These are phyloP conservation scores for Habropoda laboriosa DNA, from an alignment of 1,140 invertebrate genomes.

Conservation along the genomic window DNA sequence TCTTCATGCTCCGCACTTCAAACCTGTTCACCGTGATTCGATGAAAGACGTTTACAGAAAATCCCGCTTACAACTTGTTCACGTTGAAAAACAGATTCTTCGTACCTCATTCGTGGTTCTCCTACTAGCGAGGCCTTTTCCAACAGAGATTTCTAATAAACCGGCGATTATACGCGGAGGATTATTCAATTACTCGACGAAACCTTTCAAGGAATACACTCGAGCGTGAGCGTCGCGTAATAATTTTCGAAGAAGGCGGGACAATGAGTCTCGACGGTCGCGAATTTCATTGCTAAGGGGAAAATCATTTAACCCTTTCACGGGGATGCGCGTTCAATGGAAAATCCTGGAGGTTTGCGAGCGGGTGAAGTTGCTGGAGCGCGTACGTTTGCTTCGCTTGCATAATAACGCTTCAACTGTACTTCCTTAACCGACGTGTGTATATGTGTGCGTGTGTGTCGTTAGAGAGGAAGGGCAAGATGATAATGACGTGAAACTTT, in stretches of 20 bases:
- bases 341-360: background rate
- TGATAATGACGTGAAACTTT: conserved; percentile 30
- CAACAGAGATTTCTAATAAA: background rate
- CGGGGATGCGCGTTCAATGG: conserved; percentile 23
- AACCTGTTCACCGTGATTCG: conserved; percentile 50
- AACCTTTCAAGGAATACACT: no score
- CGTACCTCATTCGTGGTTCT: background rate
- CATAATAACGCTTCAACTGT: conserved; percentile 40
- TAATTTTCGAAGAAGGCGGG: background rate
- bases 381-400: conserved; percentile 28
- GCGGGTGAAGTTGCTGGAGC: conserved; percentile 19
- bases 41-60: conserved; percentile 20
- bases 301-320: conserved; percentile 36
- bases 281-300: conserved; percentile 16
- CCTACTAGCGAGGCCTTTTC: no score
- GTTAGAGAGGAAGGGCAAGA: background rate
- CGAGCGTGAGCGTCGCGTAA: no score
- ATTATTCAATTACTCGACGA: no score
- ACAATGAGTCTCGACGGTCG: background rate
- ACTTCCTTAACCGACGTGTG: background rate
- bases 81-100: background rate
- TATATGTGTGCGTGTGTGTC: background rate
- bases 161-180: background rate
- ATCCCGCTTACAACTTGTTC: background rate
- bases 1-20: conserved; percentile 18